Base-by-base conservation (phyloP, 1,140 invertebrate species). In the Semibalanus balanoides region DNA sequence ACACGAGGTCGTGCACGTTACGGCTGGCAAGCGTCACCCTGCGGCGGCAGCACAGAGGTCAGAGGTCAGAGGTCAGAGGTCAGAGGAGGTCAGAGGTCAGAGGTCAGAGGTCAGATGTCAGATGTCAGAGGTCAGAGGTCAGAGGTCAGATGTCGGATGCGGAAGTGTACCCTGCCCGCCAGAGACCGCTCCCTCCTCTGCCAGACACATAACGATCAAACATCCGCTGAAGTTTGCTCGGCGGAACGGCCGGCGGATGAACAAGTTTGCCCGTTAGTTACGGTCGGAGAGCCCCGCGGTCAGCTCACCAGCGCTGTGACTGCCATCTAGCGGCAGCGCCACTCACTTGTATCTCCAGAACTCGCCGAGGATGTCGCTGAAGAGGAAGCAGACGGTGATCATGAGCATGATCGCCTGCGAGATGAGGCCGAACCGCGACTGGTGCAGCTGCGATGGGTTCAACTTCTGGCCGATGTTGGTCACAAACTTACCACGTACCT, bases 1-100 rank as follows among this genome's bases (percentile, higher is more conserved):
- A 96, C 76, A 95, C 88, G 78, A 97, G 87, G 84, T 95, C 93
- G 84, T 96, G 92, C 88, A 91, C 93, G 85, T 96, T 97, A 79
- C 93, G 89, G 29, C 92, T 94, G 76, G 92, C 88, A 17, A 96
- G 87, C 40, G 93, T 93, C 74, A 96, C 92, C 82, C 92, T 94
- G 80, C 9, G 28, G 28, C 17, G 9, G 31, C 74, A 74, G 35
- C 5, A 7, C 35, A 40, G 35, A 5, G 35, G 35, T 40, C 35
- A 40, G 35, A 40, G 35, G 35, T 40, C 35, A 40, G 35, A 40
- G 35, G 35, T 40, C 35, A 40, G 35, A 5, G 35, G 35, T 40
- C 35, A 40, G 35, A 5, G 35, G 35, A 5, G 35, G 35, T 40
- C 35, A 40, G 35, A 40, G 35, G 35, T 7, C 35, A 40, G 35